Percentiles rank a stretch among this genome's conserved stretches.
phyloP scores from a whole-genome alignment of 2,113 vertebrate genomes.

The Larimichthys crocea region DNA sequence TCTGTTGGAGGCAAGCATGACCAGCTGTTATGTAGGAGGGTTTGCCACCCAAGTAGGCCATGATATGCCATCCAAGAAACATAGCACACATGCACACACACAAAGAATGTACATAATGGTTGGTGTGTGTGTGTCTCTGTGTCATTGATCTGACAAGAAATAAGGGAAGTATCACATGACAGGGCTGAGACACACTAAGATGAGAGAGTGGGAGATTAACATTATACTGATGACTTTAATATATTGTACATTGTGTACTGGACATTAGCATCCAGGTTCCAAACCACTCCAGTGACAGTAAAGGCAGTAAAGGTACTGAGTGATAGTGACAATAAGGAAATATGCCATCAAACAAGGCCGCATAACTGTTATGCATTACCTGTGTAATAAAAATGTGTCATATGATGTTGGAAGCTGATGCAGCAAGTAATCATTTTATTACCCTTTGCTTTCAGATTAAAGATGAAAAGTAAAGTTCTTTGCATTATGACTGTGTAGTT shows the following conservation, averaged over 20 bases:
- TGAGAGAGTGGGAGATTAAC: neutral
- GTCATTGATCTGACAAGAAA: slow-evolving; percentile 47
- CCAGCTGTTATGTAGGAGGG: slow-evolving; percentile 55
- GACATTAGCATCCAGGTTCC: neutral
- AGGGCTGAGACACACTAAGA: slow-evolving; percentile 1
- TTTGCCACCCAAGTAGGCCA: slow-evolving; percentile 72
- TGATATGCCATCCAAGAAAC: slow-evolving; percentile 16
- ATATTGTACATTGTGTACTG: neutral
- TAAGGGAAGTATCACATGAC: slow-evolving; percentile 10
- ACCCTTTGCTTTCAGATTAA: neutral
- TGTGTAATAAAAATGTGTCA: slow-evolving; percentile 12
- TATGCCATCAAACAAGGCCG: neutral
- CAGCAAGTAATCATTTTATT: no score
- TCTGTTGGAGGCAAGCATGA: slow-evolving; percentile 51
- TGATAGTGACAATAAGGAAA: slow-evolving; percentile 6
- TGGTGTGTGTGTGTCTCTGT: slow-evolving; percentile 20
- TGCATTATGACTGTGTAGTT: neutral
- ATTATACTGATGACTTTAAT: neutral
- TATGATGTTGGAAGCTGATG: neutral
- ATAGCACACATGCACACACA: slow-evolving; percentile 18
- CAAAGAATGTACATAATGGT: slow-evolving; percentile 6
- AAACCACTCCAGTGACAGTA: neutral
- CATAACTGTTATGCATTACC: neutral
- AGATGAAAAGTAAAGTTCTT: neutral
- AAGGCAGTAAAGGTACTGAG: neutral